Conservation (phyloP, 2,797 vertebrate species). For the Leptodactylus fallax region DNA sequence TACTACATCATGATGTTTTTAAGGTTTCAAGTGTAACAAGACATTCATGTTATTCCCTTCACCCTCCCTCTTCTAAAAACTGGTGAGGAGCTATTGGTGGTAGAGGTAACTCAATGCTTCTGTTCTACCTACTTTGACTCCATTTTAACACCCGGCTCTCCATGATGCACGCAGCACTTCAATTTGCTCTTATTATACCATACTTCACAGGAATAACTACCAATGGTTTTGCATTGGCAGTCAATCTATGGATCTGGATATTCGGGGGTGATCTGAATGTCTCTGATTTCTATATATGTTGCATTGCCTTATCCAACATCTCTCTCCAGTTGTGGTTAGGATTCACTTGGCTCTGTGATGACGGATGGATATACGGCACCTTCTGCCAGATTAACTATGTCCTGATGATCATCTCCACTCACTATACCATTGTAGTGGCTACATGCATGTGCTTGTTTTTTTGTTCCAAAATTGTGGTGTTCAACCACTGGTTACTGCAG, state of each 20-base stretch:
- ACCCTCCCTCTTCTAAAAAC: background rate
- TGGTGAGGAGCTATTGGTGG: background rate
- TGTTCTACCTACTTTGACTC: background rate
- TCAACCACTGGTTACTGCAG: background rate
- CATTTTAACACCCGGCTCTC: background rate
- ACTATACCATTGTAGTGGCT: background rate
- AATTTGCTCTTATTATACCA: background rate
- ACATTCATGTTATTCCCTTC: background rate
- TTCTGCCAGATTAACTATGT: background rate
- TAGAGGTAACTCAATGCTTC: background rate
- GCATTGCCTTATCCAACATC: constrained; percentile 5
- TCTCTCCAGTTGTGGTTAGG: background rate
- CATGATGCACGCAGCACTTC: background rate
- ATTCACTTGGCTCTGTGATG: background rate
- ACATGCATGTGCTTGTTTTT: background rate
- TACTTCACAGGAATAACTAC: background rate
- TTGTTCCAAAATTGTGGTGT: constrained; percentile 4
- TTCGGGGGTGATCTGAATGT: background rate
- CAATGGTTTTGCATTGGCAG: background rate
- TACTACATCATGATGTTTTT: too few species aligned
- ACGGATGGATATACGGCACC: background rate
- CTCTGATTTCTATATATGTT: background rate
- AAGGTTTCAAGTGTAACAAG: too few species aligned
- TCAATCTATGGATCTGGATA: background rate
- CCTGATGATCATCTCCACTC: background rate